phyloP scores from a whole-genome alignment of 2,113 vertebrate species.

The Hassar affinis region DNA sequence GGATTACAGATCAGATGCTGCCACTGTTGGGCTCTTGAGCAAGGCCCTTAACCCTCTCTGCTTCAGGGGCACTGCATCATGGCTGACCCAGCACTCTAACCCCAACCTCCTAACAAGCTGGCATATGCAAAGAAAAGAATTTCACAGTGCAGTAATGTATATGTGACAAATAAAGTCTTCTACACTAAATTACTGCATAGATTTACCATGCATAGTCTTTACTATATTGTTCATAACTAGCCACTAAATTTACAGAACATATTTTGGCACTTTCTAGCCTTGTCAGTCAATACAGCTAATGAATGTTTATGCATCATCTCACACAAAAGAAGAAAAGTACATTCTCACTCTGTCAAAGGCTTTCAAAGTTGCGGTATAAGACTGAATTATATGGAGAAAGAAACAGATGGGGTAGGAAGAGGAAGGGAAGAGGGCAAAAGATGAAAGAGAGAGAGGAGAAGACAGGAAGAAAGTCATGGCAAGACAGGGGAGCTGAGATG shows the following conservation, averaged over 20 bases:
- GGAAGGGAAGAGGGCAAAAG: slow-evolving; percentile 1
- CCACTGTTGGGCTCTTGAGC: too few species aligned
- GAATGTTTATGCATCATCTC: background rate
- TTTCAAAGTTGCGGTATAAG: slow-evolving; percentile 19
- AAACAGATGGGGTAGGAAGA: slow-evolving; percentile 17
- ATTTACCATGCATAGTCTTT: background rate
- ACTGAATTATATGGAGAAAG: background rate
- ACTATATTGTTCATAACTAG: background rate
- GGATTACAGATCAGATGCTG: too few species aligned
- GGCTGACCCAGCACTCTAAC: too few species aligned
- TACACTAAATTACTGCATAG: background rate
- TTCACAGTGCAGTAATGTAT: too few species aligned
- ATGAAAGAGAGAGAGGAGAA: slow-evolving; percentile 22
- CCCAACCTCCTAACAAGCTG: too few species aligned
- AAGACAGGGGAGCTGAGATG: slow-evolving; percentile 30
- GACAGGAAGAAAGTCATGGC: slow-evolving; percentile 43
- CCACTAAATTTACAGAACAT: background rate
- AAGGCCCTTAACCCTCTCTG: too few species aligned
- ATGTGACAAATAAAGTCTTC: too few species aligned
- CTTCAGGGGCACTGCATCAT: too few species aligned
- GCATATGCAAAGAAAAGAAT: too few species aligned
- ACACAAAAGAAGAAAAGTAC: background rate
- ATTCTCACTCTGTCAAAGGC: slow-evolving; percentile 2
- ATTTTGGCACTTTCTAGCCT: background rate
- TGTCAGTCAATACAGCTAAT: background rate